These are phyloP conservation scores for Spheniscus humboldti DNA, from an alignment of 2,797 vertebrate species.

Conservation along the genomic window DNA sequence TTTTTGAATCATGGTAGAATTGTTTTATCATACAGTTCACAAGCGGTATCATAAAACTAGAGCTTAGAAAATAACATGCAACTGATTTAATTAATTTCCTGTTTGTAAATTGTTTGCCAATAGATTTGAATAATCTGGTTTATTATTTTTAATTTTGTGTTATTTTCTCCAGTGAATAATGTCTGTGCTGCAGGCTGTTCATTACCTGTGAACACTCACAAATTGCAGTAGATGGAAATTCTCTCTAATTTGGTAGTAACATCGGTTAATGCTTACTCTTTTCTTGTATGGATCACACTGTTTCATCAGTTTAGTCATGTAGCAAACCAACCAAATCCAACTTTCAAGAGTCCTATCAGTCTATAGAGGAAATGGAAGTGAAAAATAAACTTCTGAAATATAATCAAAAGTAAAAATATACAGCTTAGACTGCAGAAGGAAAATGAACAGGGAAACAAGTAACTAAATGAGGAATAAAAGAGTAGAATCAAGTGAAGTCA, in stretches of 20 bases:
- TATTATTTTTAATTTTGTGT: background rate
- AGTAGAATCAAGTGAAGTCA: background rate
- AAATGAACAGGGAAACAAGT: background rate
- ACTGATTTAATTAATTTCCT: background rate
- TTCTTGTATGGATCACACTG: background rate
- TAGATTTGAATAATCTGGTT: background rate
- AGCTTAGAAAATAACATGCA: background rate
- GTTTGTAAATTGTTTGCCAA: background rate
- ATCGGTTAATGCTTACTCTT: background rate
- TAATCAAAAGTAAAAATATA: background rate
- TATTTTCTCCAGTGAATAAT: background rate
- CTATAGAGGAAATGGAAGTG: background rate
- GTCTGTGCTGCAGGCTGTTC: background rate
- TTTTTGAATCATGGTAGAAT: background rate
- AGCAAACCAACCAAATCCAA: background rate
- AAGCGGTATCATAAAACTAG: background rate
- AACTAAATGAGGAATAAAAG: background rate
- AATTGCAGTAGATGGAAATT: background rate
- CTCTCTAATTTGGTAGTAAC: background rate
- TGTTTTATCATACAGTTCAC: background rate
- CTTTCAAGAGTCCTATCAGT: background rate
- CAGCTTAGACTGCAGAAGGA: background rate
- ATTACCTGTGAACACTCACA: background rate
- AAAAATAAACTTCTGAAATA: background rate
- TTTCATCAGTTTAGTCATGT: background rate